phyloP scores from a whole-genome alignment of 1,140 invertebrate genomes.

The Bombyx mandarina region DNA sequence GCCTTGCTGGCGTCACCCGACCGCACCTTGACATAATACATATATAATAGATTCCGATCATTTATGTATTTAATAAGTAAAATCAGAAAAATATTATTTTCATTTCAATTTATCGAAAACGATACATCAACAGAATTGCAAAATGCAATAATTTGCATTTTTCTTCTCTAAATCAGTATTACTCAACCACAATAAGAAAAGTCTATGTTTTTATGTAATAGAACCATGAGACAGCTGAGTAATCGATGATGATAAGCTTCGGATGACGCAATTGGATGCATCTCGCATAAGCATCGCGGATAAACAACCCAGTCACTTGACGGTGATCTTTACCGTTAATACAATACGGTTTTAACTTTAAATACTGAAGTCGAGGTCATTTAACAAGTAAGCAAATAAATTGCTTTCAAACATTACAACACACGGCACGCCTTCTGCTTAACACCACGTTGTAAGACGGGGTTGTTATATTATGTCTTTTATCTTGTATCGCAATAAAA shows the following conservation, averaged over 20 bases:
- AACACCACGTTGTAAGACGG: not conserved
- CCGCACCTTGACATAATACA: constrained; percentile 51
- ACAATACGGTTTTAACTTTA: constrained; percentile 9
- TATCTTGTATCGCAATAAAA: constrained; percentile 13
- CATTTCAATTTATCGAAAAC: no score
- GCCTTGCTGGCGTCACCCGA: constrained; percentile 38
- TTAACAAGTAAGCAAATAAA: constrained; percentile 3
- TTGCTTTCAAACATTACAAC: constrained; percentile 7
- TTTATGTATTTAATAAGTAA: no score
- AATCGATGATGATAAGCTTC: no score
- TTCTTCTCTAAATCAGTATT: no score
- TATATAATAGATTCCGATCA: constrained; percentile 6
- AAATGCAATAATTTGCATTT: no score
- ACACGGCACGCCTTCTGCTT: constrained; percentile 3
- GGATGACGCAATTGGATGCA: no score
- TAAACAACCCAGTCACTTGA: constrained; percentile 1
- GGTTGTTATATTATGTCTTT: not conserved
- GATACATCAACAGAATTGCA: no score
- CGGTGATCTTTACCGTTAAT: constrained; percentile 2
- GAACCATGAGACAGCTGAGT: no score
- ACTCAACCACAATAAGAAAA: no score
- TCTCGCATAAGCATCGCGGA: not conserved
- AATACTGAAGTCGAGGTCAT: constrained; percentile 5
- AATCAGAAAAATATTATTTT: no score
- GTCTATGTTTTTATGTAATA: no score